These are phyloP conservation scores for Vulpes ferrilata DNA, from an alignment of 2,113 vertebrate species.

Conservation along the genomic window DNA sequence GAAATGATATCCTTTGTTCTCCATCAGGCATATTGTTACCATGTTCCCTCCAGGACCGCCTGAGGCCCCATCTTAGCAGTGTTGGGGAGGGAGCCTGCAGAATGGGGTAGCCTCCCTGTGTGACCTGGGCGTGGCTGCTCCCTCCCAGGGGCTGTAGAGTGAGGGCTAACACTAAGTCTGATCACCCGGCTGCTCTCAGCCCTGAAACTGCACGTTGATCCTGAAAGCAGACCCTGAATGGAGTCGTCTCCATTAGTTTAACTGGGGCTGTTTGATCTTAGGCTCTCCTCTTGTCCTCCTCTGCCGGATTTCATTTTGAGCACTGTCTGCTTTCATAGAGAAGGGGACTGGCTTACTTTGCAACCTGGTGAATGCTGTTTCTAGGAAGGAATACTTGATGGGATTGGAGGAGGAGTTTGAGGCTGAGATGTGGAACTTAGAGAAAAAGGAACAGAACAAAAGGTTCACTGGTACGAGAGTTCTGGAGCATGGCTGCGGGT, in stretches of 20 bases:
- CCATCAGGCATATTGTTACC: neutral
- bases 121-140: neutral
- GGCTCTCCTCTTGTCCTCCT: neutral
- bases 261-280: neutral
- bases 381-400: neutral
- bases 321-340: neutral
- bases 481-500: neutral
- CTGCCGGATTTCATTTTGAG: neutral
- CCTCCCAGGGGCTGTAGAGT: neutral
- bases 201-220: neutral
- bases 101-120: neutral
- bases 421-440: neutral
- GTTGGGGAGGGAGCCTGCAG: neutral
- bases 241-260: neutral
- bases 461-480: neutral
- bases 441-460: neutral
- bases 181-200: neutral
- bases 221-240: neutral
- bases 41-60: neutral
- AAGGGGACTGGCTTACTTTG: slow-evolving; percentile 29
- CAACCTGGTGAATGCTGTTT: slow-evolving; percentile 3
- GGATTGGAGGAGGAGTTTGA: neutral
- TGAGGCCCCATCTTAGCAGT: neutral
- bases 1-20: slow-evolving; percentile 33
- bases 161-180: neutral